Base-by-base conservation (phyloP, 2,113 vertebrate genomes). In the Octodon degus region DNA sequence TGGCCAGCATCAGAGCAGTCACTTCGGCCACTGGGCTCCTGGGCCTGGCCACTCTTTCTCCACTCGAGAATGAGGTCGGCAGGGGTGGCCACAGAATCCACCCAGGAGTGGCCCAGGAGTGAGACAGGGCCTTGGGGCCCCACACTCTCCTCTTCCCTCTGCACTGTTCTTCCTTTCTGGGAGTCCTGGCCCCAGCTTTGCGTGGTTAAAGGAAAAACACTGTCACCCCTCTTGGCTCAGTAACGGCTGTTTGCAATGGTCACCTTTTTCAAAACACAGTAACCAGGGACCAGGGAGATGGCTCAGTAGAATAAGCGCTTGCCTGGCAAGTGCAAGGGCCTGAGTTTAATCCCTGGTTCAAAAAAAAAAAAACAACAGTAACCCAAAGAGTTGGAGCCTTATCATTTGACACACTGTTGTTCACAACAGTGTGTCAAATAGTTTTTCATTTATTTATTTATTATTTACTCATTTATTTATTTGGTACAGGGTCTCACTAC, bases 51-150 rank as follows among this genome's bases (percentile, higher is more conserved):
- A 70, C 58, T 92, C 79, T 96, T 90, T 96, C 90, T 91, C 37
- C 70, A 82, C 20, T 50, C 72, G 77, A 95, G 92, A 92, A 53
- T 85, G 37, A 85, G 62, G 74, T 67, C 90, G 93, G 89, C 91
- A 93, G n/a, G 94, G 65, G 80, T 86, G 84, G 34, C 94, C 89
- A 76, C 40, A 95, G 95, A 93, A 86, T 91, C 90, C 82, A 77
- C 92, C 86, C 4, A 95, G 82, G n/a, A 92, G 17, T 85, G 93
- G 93, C 93, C 95, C 95, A 85, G 76, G 70, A 93, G 83, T 70
- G 96, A 77, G 86, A 63, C 91, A 97, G 96, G 68, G 91, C 70
- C 60, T 74, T 83, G 68, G 87, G 93, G 84, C 90, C 82, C 90
- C 67, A 50, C 85, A 86, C 58, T 86, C 94, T 72, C 65, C 89